A percentile compares a stretch with the other conserved stretches of the same genome.
phyloP scores from a whole-genome alignment of 2,888 invertebrate genomes.

The Eristalinus sepulchralis region DNA sequence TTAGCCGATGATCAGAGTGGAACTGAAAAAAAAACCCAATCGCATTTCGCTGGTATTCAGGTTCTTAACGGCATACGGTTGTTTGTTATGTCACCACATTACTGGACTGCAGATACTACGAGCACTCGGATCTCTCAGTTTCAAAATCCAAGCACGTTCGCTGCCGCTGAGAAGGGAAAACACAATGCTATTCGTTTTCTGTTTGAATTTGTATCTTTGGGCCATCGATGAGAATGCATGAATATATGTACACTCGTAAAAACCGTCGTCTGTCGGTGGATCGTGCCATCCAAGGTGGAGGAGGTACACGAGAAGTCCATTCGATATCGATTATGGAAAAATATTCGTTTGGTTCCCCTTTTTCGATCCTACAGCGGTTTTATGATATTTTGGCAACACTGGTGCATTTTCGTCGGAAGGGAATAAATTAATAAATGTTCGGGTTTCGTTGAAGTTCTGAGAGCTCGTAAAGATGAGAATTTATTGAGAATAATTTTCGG shows the following conservation, averaged over 20 bases:
- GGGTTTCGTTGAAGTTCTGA: conserved; percentile 46
- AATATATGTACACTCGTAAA: too few species aligned
- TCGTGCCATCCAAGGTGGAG: conserved; percentile 2
- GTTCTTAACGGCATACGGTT: conserved; percentile 49
- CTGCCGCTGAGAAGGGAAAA: conserved; percentile 33
- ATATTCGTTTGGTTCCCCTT: conserved; percentile 16
- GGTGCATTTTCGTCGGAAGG: conserved; percentile 28
- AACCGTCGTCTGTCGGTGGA: neutral
- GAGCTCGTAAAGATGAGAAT: neutral
- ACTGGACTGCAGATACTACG: neutral
- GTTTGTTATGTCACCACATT: conserved; percentile 56
- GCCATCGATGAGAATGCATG: conserved; percentile 42
- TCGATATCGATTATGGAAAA: conserved; percentile 63
- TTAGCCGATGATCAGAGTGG: neutral
- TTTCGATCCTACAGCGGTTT: neutral
- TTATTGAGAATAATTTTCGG: neutral
- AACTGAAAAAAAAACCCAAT: conserved; percentile 10
- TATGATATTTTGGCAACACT: conserved; percentile 35
- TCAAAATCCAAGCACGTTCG: conserved; percentile 54
- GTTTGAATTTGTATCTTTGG: neutral
- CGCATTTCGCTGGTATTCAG: conserved; percentile 43
- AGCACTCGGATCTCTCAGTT: neutral
- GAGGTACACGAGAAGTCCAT: conserved; percentile 57
- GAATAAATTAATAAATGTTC: conserved; percentile 59
- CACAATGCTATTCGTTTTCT: conserved; percentile 35